Conservation (phyloP, 2,113 vertebrate species). For the Nyctereutes procyonoides region DNA sequence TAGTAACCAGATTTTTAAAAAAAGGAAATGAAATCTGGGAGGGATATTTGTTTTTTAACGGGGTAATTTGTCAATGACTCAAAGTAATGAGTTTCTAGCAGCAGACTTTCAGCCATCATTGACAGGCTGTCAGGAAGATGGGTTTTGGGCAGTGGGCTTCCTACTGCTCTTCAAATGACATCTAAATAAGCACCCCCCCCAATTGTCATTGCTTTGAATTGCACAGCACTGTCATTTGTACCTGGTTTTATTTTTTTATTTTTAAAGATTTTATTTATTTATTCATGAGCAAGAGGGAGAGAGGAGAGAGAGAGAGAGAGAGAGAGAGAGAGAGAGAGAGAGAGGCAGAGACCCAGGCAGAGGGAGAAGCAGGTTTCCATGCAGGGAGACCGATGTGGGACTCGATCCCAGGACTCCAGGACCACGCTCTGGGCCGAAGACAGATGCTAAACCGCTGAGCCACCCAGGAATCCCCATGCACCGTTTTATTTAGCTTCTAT, state of each 20-base stretch:
- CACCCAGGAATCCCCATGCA: too few species aligned
- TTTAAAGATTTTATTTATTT: too few species aligned
- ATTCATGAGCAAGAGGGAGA: too few species aligned
- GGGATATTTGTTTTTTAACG: constrained; percentile 66
- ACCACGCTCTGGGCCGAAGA: too few species aligned
- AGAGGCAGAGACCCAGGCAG: too few species aligned
- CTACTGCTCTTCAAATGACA: constrained; percentile 40
- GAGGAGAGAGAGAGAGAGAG: too few species aligned
- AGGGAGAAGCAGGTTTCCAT: too few species aligned
- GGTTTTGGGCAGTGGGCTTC: constrained; percentile 21
- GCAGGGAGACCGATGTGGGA: too few species aligned
- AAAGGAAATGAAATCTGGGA: constrained; percentile 49
- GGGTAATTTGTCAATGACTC: constrained; percentile 66
- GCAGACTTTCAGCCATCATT: constrained; percentile 38
- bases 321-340: too few species aligned
- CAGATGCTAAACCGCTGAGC: too few species aligned
- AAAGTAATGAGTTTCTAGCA: constrained; percentile 55
- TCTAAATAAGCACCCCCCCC: background rate
- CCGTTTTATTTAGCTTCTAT: constrained; percentile 9
- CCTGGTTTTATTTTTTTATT: background rate
- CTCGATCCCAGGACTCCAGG: too few species aligned
- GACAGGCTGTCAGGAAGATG: constrained; percentile 40
- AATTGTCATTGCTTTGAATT: constrained; percentile 51
- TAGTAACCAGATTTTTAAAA: background rate
- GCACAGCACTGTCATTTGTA: background rate